Percentiles rank a stretch among this genome's conserved stretches.
These are phyloP conservation scores for Itoplectis maculator DNA, from an alignment of 2,888 invertebrate species.

Conservation along the genomic window DNA sequence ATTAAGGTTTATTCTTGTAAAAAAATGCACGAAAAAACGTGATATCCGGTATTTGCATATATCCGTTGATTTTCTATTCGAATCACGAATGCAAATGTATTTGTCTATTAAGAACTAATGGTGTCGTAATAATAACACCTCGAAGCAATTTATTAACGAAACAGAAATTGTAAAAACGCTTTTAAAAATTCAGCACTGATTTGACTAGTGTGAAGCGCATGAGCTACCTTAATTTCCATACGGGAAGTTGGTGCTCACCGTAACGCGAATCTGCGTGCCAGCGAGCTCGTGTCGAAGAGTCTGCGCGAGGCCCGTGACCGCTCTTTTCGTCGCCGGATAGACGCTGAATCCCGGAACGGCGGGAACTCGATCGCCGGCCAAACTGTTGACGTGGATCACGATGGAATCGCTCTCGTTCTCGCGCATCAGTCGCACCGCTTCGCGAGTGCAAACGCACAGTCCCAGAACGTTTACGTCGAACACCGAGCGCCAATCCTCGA, in stretches of 20 bases:
- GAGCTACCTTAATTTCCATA: too few species aligned
- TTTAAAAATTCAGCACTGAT: too few species aligned
- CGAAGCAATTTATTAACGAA: too few species aligned
- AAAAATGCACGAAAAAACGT: too few species aligned
- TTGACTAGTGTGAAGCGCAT: too few species aligned
- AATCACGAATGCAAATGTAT: too few species aligned
- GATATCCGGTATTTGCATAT: too few species aligned
- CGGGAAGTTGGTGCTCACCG: conserved; percentile 67
- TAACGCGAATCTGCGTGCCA: conserved; percentile 76
- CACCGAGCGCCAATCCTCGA: conserved; percentile 83
- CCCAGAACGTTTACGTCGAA: conserved; percentile 87
- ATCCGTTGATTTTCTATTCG: too few species aligned
- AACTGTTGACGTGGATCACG: conserved; percentile 87
- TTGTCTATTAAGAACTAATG: too few species aligned
- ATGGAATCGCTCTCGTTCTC: conserved; percentile 85
- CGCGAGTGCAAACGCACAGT: conserved; percentile 86
- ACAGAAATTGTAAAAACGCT: too few species aligned
- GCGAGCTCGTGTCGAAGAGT: conserved; percentile 87
- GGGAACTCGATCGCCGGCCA: conserved; percentile 85
- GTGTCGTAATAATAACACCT: too few species aligned
- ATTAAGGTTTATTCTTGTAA: too few species aligned
- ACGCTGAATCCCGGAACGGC: conserved; percentile 85
- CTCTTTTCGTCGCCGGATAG: conserved; percentile 87
- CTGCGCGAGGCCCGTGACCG: conserved; percentile 86
- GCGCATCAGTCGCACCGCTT: conserved; percentile 86